Evolutionary conservation across 1,140 invertebrate genomes (phyloP).

Genomic region (Belonocnema kinseyi): DNA sequence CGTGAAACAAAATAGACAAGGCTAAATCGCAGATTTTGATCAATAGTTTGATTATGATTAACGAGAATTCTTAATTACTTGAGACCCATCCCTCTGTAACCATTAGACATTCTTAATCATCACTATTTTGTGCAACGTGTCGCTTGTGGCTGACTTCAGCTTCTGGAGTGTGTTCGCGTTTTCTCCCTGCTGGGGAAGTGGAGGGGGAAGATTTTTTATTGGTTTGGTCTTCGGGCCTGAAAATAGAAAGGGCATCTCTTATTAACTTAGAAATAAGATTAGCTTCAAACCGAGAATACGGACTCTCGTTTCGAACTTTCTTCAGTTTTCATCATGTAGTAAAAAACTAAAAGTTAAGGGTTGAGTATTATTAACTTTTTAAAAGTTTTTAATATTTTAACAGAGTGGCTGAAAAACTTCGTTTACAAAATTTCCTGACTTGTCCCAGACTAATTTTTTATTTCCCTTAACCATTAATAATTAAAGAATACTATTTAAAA

Average conservation of each 20-base stretch:
- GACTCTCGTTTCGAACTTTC: neutral
- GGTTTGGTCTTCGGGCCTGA: neutral
- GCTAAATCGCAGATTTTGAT: no score
- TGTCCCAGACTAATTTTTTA: no score
- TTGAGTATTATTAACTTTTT: slow-evolving; percentile 32
- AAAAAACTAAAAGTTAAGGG: slow-evolving; percentile 14
- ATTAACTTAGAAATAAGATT: neutral
- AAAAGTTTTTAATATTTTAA: no score
- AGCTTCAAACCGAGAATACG: neutral
- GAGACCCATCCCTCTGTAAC: neutral
- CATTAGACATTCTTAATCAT: slow-evolving; percentile 49
- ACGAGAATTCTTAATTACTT: neutral
- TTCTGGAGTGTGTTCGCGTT: slow-evolving; percentile 67
- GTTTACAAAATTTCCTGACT: no score
- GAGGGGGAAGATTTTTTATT: slow-evolving; percentile 15
- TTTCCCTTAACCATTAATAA: no score
- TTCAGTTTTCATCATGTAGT: neutral
- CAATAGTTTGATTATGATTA: neutral
- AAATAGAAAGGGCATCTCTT: neutral
- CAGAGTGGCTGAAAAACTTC: no score
- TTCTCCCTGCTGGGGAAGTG: slow-evolving; percentile 49
- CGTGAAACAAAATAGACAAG: no score
- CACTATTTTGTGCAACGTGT: slow-evolving; percentile 56
- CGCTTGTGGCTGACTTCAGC: slow-evolving; percentile 62
- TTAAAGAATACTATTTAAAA: no score